A percentile compares a stretch with the other conserved stretches of the same genome.
Evolutionary conservation across 53 echinoderm and acorn worm species (phyloP).

Genomic region (Echinarachnius parma): DNA sequence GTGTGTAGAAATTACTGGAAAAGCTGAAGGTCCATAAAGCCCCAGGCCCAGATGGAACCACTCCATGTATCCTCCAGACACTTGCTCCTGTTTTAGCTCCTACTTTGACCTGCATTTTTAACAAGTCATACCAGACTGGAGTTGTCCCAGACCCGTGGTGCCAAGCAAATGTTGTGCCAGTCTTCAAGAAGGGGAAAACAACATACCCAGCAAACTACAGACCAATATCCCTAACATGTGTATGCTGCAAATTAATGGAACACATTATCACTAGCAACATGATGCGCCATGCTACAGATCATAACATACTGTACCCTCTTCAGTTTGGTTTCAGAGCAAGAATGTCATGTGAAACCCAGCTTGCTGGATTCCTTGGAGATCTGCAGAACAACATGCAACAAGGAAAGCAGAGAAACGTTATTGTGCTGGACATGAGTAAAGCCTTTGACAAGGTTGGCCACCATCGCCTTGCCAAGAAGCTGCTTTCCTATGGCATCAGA

Average conservation of each 20-base stretch:
- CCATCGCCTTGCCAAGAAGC: constrained; percentile 3
- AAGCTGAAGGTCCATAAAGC: constrained; percentile 21
- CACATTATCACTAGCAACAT: constrained; percentile 10
- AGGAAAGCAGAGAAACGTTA: constrained; percentile 4
- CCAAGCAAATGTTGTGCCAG: constrained; percentile 22
- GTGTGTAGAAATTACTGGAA: constrained; percentile 20
- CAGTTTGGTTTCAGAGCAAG: constrained; percentile 18
- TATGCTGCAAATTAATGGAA: constrained; percentile 23
- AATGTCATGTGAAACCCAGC: constrained; percentile 25
- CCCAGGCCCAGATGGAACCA: constrained; percentile 12
- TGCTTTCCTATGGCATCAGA: constrained; percentile 11
- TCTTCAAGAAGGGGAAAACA: constrained; percentile 9
- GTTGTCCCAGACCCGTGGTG: constrained; percentile 11
- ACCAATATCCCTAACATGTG: constrained; percentile 18
- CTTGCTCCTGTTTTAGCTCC: constrained; percentile 3
- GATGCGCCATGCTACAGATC: constrained; percentile 6
- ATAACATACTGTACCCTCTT: constrained; percentile 3
- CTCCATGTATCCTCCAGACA: not conserved
- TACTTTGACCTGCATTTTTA: constrained; percentile 9
- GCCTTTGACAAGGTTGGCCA: constrained; percentile 11
- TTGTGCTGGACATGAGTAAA: constrained; percentile 15
- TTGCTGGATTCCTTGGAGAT: constrained; percentile 15
- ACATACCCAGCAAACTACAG: constrained; percentile 10
- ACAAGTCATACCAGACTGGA: constrained; percentile 26
- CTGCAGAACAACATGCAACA: constrained; percentile 22